Base-by-base conservation (phyloP, 2,797 vertebrate species). In the Emys orbicularis region DNA sequence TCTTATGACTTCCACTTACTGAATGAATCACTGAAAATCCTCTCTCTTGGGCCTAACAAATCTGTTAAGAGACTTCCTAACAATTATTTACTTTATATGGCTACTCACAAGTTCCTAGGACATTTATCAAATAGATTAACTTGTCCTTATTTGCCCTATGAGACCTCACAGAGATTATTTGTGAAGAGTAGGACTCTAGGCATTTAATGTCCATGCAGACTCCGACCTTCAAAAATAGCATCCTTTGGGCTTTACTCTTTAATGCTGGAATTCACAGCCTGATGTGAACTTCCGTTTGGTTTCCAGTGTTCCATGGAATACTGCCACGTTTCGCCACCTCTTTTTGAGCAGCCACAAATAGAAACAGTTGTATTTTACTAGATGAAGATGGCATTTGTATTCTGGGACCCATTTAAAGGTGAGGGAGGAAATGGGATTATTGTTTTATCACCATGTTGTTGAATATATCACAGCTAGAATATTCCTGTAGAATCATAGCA, bases 361-460 rank as follows among this genome's bases (percentile, higher is more conserved):
- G 97, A 97, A 94, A 85, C 93, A 91, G 89, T 95, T 96, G 83
- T 88, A 27, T 85, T 96, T 85, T 91, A 83, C 93, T 93, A 81
- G 47, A 31, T 93, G 94, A 92, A 92, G 96, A 83, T 91, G 94
- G 90, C 95, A 98, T 96, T 96, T 97, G 89, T 96, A 92, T 96
- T 91, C 88, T 88, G 93, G 56, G 91, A 95, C 61, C 90, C 90
- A 95, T 95, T 97, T 95, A 97, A 96, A 96, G 94, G 81, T 87
- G 96, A 97, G 82, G 94, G 95, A 97, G 95, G 97, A 96, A 96
- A 97, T 90, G 13, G 87, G 95, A 96, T 97, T 96, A 96, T 89
- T 95, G 77, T 92, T 95, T 95, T 96, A 95, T 97, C 96, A 93
- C 11, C 11, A 74, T 90, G 95, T 81, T 96, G 88, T 96, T 96